phyloP scores from a whole-genome alignment of 2,797 vertebrate genomes.

The Scyliorhinus canicula region DNA sequence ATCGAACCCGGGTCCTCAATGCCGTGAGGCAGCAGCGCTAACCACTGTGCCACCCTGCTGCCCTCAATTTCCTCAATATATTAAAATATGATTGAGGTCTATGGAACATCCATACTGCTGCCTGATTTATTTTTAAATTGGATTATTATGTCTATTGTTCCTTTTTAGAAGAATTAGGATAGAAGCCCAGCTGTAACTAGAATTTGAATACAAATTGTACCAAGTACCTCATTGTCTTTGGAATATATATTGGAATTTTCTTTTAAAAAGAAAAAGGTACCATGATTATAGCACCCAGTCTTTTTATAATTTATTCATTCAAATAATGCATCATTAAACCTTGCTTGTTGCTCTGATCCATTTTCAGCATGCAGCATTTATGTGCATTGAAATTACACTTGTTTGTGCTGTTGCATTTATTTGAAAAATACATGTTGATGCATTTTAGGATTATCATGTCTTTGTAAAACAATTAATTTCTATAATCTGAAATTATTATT shows the following conservation, averaged over 20 bases:
- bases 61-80: neutral
- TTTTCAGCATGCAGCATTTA: conserved; percentile 53
- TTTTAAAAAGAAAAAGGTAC: no score
- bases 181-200: neutral
- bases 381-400: neutral
- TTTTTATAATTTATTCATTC: neutral
- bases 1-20: no score
- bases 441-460: neutral
- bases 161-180: neutral
- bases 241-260: neutral
- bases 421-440: neutral
- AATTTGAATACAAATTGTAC: neutral
- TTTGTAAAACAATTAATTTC: neutral
- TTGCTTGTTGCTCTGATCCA: conserved; percentile 41
- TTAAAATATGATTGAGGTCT: neutral
- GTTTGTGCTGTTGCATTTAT: neutral
- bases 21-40: no score
- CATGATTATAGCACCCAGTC: neutral
- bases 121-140: neutral
- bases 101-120: neutral
- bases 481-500: neutral
- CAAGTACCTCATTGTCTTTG: neutral
- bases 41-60: no score
- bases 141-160: neutral
- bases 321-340: conserved; percentile 10